Conservation (phyloP, 1,140 invertebrate genomes). For the Popillia japonica region DNA sequence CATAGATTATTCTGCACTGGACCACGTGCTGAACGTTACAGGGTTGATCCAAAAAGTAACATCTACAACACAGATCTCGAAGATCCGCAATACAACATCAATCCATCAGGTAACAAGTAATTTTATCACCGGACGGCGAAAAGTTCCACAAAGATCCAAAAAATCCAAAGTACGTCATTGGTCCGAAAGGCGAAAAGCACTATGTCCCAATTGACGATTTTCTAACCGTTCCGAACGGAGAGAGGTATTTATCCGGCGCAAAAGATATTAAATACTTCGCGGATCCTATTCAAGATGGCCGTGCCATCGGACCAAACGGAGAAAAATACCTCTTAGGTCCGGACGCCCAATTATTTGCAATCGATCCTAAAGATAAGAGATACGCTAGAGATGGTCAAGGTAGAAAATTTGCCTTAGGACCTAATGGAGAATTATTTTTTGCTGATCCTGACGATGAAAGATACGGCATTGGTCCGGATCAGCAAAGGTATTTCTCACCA, state of each 20-base stretch:
- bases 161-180: slow-evolving; percentile 29
- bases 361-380: slow-evolving; percentile 33
- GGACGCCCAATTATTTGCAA: neutral
- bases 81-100: neutral
- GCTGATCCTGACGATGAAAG: slow-evolving; percentile 27
- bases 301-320: slow-evolving; percentile 25
- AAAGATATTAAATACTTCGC: slow-evolving; percentile 34
- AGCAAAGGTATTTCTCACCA: slow-evolving; percentile 17
- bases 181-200: neutral
- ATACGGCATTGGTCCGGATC: slow-evolving; percentile 13
- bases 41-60: slow-evolving; percentile 5
- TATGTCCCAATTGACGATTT: neutral
- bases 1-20: slow-evolving; percentile 21
- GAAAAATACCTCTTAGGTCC: slow-evolving; percentile 35
- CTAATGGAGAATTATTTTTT: slow-evolving; percentile 15
- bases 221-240: neutral
- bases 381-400: slow-evolving; percentile 28
- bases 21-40: slow-evolving; percentile 22
- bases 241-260: neutral
- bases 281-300: slow-evolving; percentile 23
- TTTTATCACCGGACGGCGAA: slow-evolving; percentile 4
- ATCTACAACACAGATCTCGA: slow-evolving; percentile 6
- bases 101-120: slow-evolving; percentile 20
- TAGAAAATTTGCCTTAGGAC: slow-evolving; percentile 21
- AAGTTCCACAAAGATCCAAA: slow-evolving; percentile 18